Evolutionary conservation across 2,113 vertebrate genomes (phyloP), one percentile per base, ranked within the genome.

Genomic region (Pygoscelis antarcticus): DNA sequence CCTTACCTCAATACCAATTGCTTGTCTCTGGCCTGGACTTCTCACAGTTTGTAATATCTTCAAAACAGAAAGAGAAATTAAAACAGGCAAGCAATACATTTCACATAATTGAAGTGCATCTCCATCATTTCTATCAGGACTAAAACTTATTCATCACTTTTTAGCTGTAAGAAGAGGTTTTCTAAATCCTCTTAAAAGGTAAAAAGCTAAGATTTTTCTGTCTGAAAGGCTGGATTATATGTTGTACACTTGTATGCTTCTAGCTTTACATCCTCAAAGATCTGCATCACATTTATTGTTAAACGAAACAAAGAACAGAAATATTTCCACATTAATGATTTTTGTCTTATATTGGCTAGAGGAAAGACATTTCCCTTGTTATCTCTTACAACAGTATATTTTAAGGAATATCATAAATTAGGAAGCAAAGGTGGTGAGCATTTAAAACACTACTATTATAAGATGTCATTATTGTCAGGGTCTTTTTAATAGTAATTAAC

Each of bases 41-140:
- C 99, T 98, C 72, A 99, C 99, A 1, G 99, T 99, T 93, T 99
- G 99, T 34, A 99, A 57, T 92, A 99, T 98, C 99, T 99, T 97
- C n/a, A 92, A 96, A 90, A 55, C 78, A 81, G 32, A 96, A 94
- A 55, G 3, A 44, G 10, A 88, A 94, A 82, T 17, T 1, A 90
- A 89, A 80, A 74, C 12, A 90, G 18, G 40, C 3, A 89, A 60
- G 51, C n/a, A 74, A 52, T 47, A 58, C 2, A n/a, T 91, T 96
- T 76, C 40, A 87, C 25, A 76, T 10, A 42, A 81, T 38, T 7
- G 7, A 72, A 69, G 19, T 26, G 13, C 6, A 46, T 44, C n/a
- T 72, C 27, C 7, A 66, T 13, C 4, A 52, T 23, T 89, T 91
- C 26, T 69, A 40, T n/a, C 13, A 72, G 19, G 10, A 82, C 27